These are phyloP conservation scores for Cheiracanthium punctorium DNA, from an alignment of 2,888 invertebrate species.

Conservation along the genomic window DNA sequence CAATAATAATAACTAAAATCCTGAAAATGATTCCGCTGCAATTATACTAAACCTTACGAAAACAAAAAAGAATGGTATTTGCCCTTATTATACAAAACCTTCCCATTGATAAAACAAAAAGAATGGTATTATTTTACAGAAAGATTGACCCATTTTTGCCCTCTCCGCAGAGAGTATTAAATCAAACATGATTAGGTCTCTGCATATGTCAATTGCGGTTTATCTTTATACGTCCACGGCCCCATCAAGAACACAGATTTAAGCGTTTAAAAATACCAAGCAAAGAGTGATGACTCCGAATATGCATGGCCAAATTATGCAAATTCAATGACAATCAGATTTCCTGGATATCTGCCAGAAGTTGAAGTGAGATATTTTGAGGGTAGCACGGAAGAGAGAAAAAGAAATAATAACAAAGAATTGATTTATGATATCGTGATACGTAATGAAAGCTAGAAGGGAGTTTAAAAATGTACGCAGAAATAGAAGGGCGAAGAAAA, in stretches of 20 bases:
- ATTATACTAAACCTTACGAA: too few species aligned
- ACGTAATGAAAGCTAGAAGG: not conserved
- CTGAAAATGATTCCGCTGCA: too few species aligned
- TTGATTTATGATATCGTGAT: not conserved
- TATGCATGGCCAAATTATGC: not conserved
- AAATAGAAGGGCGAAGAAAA: too few species aligned
- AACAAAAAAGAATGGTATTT: too few species aligned
- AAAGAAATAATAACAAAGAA: not conserved
- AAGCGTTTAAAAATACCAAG: constrained; percentile 6
- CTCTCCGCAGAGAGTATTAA: too few species aligned
- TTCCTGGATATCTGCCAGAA: not conserved
- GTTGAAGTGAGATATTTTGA: constrained; percentile 6
- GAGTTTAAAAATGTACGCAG: not conserved
- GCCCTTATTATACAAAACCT: too few species aligned
- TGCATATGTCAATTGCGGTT: not conserved
- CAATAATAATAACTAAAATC: too few species aligned
- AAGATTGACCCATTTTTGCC: too few species aligned
- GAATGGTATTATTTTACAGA: too few species aligned
- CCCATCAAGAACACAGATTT: constrained; percentile 3
- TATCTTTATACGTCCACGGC: not conserved
- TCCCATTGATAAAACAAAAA: too few species aligned
- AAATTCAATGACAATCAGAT: constrained; percentile 1
- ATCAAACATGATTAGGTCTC: too few species aligned
- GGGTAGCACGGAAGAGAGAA: too few species aligned
- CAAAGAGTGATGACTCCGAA: not conserved